Conservation (phyloP, 2,888 invertebrate species). For the Biston betularia region DNA sequence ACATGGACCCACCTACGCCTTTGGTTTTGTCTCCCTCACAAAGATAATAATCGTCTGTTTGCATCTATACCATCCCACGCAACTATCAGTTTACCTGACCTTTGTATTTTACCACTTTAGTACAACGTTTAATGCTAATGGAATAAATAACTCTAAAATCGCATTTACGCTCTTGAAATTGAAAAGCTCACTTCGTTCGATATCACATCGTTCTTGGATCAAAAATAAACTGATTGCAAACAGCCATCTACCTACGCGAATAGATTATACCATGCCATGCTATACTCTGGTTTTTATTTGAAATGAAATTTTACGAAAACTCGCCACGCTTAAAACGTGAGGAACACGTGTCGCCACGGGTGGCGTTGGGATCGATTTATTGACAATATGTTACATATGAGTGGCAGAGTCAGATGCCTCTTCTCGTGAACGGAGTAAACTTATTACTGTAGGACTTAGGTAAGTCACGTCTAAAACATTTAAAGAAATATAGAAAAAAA, state of each 20-base stretch:
- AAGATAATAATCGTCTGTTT: conserved; percentile 31
- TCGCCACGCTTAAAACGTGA: conserved; percentile 26
- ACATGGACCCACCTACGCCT: conserved; percentile 32
- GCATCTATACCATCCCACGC: conserved; percentile 36
- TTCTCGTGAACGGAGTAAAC: not conserved
- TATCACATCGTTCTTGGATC: conserved; percentile 26
- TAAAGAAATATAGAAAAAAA: conserved; percentile 8
- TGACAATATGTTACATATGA: conserved; percentile 20
- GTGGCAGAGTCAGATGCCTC: not conserved
- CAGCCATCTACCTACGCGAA: conserved; percentile 44
- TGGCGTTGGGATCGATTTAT: conserved; percentile 32
- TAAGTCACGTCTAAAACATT: not conserved
- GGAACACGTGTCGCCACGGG: conserved; percentile 27
- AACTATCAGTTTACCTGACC: conserved; percentile 30
- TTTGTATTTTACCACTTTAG: conserved; percentile 26
- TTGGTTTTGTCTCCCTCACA: conserved; percentile 16
- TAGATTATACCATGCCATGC: conserved; percentile 16
- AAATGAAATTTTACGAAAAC: conserved; percentile 21
- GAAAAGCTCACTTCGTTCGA: conserved; percentile 14
- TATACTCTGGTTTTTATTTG: conserved; percentile 18
- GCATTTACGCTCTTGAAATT: conserved; percentile 17
- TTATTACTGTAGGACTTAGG: not conserved
- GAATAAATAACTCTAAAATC: conserved; percentile 18
- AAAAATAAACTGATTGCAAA: conserved; percentile 39
- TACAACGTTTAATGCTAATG: conserved; percentile 22